These are phyloP conservation scores for Eriosoma lanigerum DNA, from an alignment of 1,140 invertebrate species.

Conservation along the genomic window DNA sequence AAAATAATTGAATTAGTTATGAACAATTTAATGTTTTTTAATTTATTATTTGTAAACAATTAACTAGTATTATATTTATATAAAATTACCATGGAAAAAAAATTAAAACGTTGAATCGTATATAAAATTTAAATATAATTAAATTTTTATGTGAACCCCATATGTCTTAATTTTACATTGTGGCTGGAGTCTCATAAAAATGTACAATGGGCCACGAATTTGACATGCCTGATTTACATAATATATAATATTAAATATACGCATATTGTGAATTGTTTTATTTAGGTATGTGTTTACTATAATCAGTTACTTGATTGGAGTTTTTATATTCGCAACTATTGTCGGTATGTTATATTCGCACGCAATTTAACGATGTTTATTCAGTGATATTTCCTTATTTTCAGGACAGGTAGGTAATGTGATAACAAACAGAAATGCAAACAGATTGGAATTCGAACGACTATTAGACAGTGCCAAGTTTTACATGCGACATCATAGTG, in stretches of 20 bases:
- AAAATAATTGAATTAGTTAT: no score
- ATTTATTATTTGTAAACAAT: no score
- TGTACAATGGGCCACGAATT: no score
- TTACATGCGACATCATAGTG: conserved; percentile 96
- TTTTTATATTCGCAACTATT: conserved; percentile 98
- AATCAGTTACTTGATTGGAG: conserved; percentile 93
- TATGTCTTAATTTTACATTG: no score
- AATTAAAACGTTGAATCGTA: no score
- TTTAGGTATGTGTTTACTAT: conserved; percentile 94
- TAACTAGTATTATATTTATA: no score
- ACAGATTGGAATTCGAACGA: conserved; percentile 90
- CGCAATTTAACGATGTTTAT: not conserved
- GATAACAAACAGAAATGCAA: conserved; percentile 96
- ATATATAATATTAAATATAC: not conserved
- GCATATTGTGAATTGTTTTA: conserved; percentile 52
- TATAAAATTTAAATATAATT: no score
- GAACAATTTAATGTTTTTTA: no score
- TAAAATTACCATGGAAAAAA: no score
- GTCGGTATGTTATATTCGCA: conserved; percentile 68
- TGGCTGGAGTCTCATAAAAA: no score
- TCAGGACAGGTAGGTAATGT: conserved; percentile 93
- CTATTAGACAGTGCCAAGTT: conserved; percentile 93
- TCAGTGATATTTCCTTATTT: conserved; percentile 53
- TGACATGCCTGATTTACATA: no score
- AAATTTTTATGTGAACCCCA: no score